Percentiles rank a stretch among this genome's conserved stretches.
Conservation (phyloP, 1,140 invertebrate species). For the Myzus persicae region DNA sequence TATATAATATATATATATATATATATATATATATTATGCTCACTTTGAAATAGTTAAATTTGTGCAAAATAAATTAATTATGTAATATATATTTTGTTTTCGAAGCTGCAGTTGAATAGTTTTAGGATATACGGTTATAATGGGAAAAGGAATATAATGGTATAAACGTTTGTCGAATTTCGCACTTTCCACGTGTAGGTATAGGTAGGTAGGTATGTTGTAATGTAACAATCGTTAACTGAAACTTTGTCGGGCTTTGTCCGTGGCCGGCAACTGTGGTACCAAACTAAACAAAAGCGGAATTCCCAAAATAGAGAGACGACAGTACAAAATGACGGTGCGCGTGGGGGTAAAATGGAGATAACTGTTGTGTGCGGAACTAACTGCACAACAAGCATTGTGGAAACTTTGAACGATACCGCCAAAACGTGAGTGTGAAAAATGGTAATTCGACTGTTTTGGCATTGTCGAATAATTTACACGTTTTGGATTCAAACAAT, state of each 20-base stretch:
- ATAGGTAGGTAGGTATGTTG: neutral
- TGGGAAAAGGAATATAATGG: neutral
- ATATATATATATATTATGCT: too few relatives aligned
- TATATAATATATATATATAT: too few relatives aligned
- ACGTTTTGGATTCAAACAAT: constrained; percentile 20
- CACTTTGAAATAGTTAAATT: neutral
- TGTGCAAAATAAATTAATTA: neutral
- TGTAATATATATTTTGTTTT: neutral
- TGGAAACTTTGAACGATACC: constrained; percentile 21
- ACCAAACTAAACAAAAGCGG: constrained; percentile 1
- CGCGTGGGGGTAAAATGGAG: neutral
- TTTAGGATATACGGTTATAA: constrained; percentile 11
- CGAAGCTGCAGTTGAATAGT: neutral
- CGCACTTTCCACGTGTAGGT: neutral
- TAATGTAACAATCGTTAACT: constrained; percentile 30
- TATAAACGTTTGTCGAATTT: constrained; percentile 38
- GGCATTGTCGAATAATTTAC: constrained; percentile 23
- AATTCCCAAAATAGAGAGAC: neutral
- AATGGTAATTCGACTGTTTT: constrained; percentile 34
- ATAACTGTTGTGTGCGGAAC: constrained; percentile 34
- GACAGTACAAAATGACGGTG: neutral
- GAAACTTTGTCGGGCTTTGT: constrained; percentile 42
- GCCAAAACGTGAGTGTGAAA: neutral
- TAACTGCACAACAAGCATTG: constrained; percentile 4
- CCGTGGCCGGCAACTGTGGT: constrained; percentile 9